Evolutionary conservation across 2,888 invertebrate species (phyloP), one percentile per base, ranked within the genome.

Genomic region (Lasioglossum villosulum): DNA sequence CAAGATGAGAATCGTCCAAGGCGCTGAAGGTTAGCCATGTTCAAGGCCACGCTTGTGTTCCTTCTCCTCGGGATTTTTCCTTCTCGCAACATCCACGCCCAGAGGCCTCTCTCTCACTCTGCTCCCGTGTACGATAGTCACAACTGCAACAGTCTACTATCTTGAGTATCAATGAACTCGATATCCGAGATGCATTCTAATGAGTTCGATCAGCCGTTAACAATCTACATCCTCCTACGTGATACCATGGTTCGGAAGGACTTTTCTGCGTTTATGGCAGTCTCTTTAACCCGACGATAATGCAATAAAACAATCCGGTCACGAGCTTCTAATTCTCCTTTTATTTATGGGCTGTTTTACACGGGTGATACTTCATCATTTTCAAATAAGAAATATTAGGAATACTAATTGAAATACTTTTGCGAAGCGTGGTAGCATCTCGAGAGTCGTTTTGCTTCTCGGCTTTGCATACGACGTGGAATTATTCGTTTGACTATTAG

Each of bases 51-150:
- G 59, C 56, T 39, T 39, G 30, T 70, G 56, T 74, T 59, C 77
- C 48, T 71, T 86, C 86, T 72, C 75, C 86, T 75, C 75, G 80
- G 86, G 86, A 86, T 81, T 86, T 86, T 86, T 80, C 48, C 70
- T 16, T 63, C 30, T 27, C 48, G 30, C 42, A 48, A 56, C 12
- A 45, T 80, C 86, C 73, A 77, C 85, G 59, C 74, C 80, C 76
- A 52, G 52, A 52, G 52, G 52, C 52, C 23, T 23, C 27, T 59
- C 14, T 59, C 27, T 59, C 5, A 5, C 59, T 27, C 27, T 2
- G 34, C 8, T 30, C 66, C 3, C 16, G 30, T 6, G 63, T 16
- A 6, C 63, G 27, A 27, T 27, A 63, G 63, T 30, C 63, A 2
- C 16, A 30, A 27, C 27, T 30, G 27, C 63, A 63, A 52, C 52